These are phyloP conservation scores for Esox masquinongy DNA, from an alignment of 2,797 vertebrate genomes.

Conservation along the genomic window DNA sequence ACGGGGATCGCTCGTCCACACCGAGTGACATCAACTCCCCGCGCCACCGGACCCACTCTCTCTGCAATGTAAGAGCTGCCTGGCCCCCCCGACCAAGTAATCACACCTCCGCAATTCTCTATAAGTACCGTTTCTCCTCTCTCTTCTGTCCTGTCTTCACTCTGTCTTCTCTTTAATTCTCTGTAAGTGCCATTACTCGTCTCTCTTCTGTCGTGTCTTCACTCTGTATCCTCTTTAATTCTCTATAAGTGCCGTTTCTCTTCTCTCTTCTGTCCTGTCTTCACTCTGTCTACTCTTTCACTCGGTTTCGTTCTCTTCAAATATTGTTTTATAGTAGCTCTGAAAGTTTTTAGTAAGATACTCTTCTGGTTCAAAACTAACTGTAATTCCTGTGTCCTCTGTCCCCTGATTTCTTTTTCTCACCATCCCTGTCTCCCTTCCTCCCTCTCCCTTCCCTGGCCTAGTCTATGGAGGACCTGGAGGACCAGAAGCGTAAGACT, in stretches of 20 bases:
- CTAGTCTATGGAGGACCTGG: conserved; percentile 97
- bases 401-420: neutral
- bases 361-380: conserved; percentile 22
- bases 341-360: neutral
- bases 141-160: conserved; percentile 16
- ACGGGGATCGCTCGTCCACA: conserved; percentile 92
- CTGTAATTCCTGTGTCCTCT: conserved; percentile 5
- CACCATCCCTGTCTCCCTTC: neutral
- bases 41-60: conserved; percentile 95
- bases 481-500: conserved; percentile 95
- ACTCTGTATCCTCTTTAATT: too few species aligned
- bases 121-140: conserved; percentile 22
- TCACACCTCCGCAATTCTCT: conserved; percentile 62
- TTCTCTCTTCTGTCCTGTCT: neutral
- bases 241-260: too few species aligned
- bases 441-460: conserved; percentile 20
- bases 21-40: conserved; percentile 98
- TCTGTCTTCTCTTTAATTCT: neutral
- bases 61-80: conserved; percentile 95
- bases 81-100: conserved; percentile 72
- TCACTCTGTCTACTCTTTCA: neutral
- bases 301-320: neutral
- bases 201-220: conserved; percentile 31
- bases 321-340: neutral
- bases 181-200: conserved; percentile 4